phyloP scores from a whole-genome alignment of 1,140 invertebrate species.

The Trichogramma pretiosum region DNA sequence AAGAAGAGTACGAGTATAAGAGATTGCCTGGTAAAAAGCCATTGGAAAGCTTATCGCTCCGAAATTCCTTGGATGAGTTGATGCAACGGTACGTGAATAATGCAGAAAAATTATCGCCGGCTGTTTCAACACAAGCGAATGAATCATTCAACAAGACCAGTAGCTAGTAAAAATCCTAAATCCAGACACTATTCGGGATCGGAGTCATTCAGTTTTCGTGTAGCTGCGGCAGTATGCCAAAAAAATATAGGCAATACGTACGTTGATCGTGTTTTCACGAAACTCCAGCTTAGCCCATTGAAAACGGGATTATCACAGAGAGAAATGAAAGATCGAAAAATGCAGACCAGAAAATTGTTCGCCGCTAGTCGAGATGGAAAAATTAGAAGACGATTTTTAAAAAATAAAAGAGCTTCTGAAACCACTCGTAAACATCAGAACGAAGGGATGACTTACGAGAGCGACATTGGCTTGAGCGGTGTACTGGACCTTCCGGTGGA shows the following conservation, averaged over 20 bases:
- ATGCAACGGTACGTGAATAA: constrained; percentile 1
- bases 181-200: constrained; percentile 8
- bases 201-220: background rate
- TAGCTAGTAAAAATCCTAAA: constrained; percentile 15
- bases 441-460: background rate
- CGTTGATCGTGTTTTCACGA: background rate
- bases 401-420: background rate
- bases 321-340: background rate
- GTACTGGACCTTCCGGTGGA: background rate
- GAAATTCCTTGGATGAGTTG: background rate
- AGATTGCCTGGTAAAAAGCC: background rate
- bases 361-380: background rate
- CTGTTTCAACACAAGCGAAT: constrained; percentile 15
- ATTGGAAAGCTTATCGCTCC: background rate
- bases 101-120: constrained; percentile 12
- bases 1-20: background rate
- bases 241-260: background rate
- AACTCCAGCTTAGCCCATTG: background rate
- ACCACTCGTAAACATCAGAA: background rate
- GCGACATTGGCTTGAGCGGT: background rate
- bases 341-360: background rate
- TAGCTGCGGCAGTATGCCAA: background rate
- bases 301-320: background rate
- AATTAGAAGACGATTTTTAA: background rate
- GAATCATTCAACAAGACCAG: constrained; percentile 14